These are phyloP conservation scores for Pseudomyrmex gracilis DNA, from an alignment of 1,140 invertebrate species.

Conservation along the genomic window DNA sequence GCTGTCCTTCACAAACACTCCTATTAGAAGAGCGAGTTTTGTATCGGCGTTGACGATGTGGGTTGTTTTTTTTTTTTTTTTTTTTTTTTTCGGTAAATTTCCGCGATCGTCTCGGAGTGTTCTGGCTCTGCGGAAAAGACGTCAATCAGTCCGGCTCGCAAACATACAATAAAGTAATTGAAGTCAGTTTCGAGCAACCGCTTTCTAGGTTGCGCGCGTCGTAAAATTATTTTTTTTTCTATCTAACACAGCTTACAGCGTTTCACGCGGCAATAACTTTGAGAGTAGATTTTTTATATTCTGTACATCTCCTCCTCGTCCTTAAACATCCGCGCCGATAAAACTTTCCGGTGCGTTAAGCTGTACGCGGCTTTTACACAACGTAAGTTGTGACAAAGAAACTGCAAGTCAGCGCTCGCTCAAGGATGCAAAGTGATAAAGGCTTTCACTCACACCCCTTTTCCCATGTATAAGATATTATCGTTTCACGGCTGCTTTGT, in stretches of 20 bases:
- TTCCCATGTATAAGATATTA: constrained; percentile 21
- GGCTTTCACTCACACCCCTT: constrained; percentile 13
- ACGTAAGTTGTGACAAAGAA: constrained; percentile 33
- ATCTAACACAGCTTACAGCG: not conserved
- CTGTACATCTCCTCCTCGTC: not conserved
- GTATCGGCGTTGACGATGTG: constrained; percentile 58
- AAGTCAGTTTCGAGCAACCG: no score
- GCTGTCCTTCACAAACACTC: constrained; percentile 66
- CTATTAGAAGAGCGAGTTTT: constrained; percentile 62
- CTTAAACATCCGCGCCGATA: constrained; percentile 9
- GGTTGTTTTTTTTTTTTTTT: constrained; percentile 48
- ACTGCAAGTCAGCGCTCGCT: constrained; percentile 46
- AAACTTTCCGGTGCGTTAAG: constrained; percentile 45
- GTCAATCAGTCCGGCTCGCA: no score
- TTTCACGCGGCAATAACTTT: constrained; percentile 6
- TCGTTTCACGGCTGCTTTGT: constrained; percentile 26
- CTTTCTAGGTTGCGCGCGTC: no score
- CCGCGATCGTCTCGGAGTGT: not conserved
- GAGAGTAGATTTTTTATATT: constrained; percentile 24
- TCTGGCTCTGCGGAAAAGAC: no score
- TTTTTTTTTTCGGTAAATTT: constrained; percentile 28
- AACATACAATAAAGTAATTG: no score
- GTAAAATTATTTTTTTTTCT: not conserved
- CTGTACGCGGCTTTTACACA: constrained; percentile 15
- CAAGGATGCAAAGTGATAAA: constrained; percentile 51